Conservation (phyloP, 2,113 vertebrate genomes). For the Erythrolamprus reginae region DNA sequence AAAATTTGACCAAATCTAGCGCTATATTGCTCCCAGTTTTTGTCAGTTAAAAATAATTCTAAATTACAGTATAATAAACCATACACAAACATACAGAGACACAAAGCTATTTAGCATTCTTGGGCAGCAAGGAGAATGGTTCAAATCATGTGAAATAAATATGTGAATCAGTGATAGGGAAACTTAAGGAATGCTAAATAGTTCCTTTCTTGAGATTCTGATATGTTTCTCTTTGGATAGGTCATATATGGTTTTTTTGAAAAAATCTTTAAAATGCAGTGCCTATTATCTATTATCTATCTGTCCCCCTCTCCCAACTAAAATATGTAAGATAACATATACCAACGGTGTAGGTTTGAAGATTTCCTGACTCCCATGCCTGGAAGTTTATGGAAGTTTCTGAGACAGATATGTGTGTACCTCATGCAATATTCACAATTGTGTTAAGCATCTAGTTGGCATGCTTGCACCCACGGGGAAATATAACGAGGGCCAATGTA, state of each 20-base stretch:
- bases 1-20: neutral
- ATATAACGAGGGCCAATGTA: neutral
- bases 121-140: neutral
- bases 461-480: neutral
- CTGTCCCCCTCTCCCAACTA: neutral
- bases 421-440: neutral
- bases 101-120: constrained; percentile 15
- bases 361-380: neutral
- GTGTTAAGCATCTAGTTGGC: neutral
- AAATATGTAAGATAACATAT: neutral
- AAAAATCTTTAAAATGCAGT: neutral
- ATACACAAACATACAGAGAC: neutral
- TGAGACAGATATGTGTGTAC: neutral
- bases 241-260: neutral
- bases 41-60: neutral
- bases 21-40: neutral
- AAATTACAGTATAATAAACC: neutral
- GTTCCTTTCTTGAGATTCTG: neutral
- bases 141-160: neutral
- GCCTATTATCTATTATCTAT: neutral
- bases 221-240: neutral
- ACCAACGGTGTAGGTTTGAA: neutral
- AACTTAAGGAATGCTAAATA: neutral
- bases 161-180: neutral
- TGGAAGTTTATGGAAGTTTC: neutral